These are phyloP conservation scores for Drosophila micromelanica DNA, from an alignment of 1,140 invertebrate genomes.

Conservation along the genomic window DNA sequence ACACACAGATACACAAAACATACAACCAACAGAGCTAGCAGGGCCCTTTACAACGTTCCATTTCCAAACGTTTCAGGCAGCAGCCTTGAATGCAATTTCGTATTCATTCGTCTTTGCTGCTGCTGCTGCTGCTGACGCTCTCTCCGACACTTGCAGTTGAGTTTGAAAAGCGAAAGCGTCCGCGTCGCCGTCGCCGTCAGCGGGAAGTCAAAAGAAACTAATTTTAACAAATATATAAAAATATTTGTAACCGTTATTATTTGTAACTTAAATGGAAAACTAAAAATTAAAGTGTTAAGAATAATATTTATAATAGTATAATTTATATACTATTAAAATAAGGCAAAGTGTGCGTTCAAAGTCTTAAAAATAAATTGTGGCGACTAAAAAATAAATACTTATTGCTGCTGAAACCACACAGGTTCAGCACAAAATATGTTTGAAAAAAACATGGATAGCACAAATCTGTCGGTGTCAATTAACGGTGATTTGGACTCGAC, in stretches of 20 bases:
- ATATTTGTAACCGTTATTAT: not conserved
- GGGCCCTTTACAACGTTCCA: constrained; percentile 13
- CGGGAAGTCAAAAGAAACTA: constrained; percentile 18
- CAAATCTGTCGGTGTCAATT: constrained; percentile 70
- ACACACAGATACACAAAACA: constrained; percentile 2
- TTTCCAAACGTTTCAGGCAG: constrained; percentile 51
- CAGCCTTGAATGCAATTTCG: constrained; percentile 63
- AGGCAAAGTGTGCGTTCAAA: not conserved
- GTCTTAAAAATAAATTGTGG: not conserved
- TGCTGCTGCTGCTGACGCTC: constrained; percentile 25
- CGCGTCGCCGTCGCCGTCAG: constrained; percentile 44
- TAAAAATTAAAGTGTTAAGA: not conserved
- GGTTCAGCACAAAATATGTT: constrained; percentile 56
- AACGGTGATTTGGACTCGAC: constrained; percentile 79
- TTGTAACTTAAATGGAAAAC: not conserved
- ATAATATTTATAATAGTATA: not conserved
- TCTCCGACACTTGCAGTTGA: constrained; percentile 65
- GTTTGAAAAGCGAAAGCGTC: constrained; percentile 72
- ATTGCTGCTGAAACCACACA: not conserved
- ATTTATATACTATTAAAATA: not conserved
- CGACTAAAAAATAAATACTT: not conserved
- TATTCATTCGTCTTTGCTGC: constrained; percentile 33
- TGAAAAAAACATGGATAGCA: constrained; percentile 77
- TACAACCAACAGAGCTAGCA: not conserved
- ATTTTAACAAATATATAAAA: not conserved